Base-by-base conservation (phyloP, 2,888 invertebrate species). In the Abscondita cerata region DNA sequence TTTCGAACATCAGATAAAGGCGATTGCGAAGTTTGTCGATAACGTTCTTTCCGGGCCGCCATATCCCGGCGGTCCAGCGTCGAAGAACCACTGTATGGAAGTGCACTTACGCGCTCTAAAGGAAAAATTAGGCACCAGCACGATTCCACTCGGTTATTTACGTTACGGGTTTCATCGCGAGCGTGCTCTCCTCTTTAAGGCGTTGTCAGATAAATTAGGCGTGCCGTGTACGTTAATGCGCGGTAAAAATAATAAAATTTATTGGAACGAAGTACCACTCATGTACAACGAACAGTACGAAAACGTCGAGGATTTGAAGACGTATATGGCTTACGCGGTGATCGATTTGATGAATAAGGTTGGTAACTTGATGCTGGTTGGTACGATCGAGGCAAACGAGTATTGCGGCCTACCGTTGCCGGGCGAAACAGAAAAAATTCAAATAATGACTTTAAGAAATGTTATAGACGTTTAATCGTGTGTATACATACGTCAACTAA, bases 111-210 rank as follows among this genome's bases (percentile, higher is more conserved):
- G n/a, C n/a, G 18, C 46, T 16, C 50, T 65, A 2, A 50, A 52
- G 38, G 44, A 52, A 31, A 62, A 62, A 46, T 18, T 83, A 25
- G 80, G 80, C 33, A 81, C 81, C 6, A 82, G 78, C 60, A 73
- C 84, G n/a, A 82, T 84, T 41, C 83, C 84, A 0, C 71, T 85
- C 6, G 84, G 84, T 0, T 78, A 75, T 68, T 62, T 85, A 34
- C 77, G 82, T 40, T 73, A 82, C 13, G 85, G 84, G 1, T 80
- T 80, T n/a, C 79, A 80, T 64, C 79, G 83, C 55, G 84, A 85
- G 65, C 75, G 83, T 57, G 83, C 85, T 0, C 64, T 86, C 13
- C 78, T 86, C 1, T 85, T 84, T 71, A 83, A 83, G 75, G 83
- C 82, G 1, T 72, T 85, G n/a, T 84, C 84, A 1, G 85, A 86